phyloP scores from a whole-genome alignment of 2,888 invertebrate genomes.

The Limnephilus marmoratus region DNA sequence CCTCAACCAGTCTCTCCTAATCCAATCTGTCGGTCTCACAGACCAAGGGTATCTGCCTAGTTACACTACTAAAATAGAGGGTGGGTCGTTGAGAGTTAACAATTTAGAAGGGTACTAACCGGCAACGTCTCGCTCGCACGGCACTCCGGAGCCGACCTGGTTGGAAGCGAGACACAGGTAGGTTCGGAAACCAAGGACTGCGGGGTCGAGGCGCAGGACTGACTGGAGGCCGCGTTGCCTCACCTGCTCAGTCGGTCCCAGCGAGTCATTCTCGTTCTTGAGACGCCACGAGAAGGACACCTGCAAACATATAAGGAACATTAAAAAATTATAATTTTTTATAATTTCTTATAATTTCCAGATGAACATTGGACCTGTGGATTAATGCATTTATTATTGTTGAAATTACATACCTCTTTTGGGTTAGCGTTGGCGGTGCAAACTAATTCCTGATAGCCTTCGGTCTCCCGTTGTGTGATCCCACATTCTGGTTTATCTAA shows the following conservation, averaged over 20 bases:
- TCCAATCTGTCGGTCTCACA: too few species aligned
- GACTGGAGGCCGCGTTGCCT: conserved; percentile 73
- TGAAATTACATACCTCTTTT: conserved; percentile 75
- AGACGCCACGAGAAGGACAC: conserved; percentile 89
- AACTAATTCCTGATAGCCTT: conserved; percentile 86
- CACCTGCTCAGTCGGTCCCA: conserved; percentile 79
- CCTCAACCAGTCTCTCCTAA: too few species aligned
- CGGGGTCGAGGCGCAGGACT: conserved; percentile 81
- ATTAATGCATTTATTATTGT: not conserved
- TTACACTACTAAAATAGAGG: too few species aligned
- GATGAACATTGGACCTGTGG: too few species aligned
- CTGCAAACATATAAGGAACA: conserved; percentile 69
- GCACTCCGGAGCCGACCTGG: conserved; percentile 82
- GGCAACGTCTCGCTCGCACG: conserved; percentile 83
- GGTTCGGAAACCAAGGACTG: conserved; percentile 82
- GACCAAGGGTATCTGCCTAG: too few species aligned
- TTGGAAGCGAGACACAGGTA: conserved; percentile 93
- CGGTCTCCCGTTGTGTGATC: conserved; percentile 84
- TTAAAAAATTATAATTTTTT: too few species aligned
- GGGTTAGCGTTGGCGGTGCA: conserved; percentile 92
- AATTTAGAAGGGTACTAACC: conserved; percentile 73
- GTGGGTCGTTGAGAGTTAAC: not conserved
- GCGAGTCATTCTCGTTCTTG: conserved; percentile 89
- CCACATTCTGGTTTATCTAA: conserved; percentile 91
- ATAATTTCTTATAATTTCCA: too few species aligned